Evolutionary conservation across 2,797 vertebrate genomes (phyloP).

Genomic region (Adelosebastes latens): DNA sequence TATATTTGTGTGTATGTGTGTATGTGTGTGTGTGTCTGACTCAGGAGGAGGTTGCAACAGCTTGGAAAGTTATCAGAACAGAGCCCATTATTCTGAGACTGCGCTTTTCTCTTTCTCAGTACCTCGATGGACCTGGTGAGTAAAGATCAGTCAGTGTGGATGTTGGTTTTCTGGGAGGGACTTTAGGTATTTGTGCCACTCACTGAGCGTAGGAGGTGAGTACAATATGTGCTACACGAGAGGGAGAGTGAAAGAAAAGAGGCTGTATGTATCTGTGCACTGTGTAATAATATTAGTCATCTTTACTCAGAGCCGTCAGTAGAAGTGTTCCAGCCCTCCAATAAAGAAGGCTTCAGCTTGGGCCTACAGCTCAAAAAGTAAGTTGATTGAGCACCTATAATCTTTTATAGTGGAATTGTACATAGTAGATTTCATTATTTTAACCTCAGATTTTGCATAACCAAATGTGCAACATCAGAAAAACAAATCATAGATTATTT

Average conservation of each 20-base stretch:
- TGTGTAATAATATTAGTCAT: slow-evolving; percentile 61
- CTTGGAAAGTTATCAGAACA: slow-evolving; percentile 98
- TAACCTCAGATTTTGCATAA: not conserved
- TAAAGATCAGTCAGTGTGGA: slow-evolving; percentile 64
- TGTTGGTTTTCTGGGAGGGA: slow-evolving; percentile 64
- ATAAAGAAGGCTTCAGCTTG: slow-evolving; percentile 96
- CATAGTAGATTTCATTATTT: not conserved
- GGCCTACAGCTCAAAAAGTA: slow-evolving; percentile 99
- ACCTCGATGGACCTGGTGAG: slow-evolving; percentile 99
- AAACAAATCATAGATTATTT: not conserved
- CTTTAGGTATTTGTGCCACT: slow-evolving; percentile 66
- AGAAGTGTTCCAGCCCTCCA: slow-evolving; percentile 98
- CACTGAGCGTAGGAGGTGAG: slow-evolving; percentile 67
- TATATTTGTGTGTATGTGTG: slow-evolving; percentile 64
- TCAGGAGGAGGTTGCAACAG: slow-evolving; percentile 98
- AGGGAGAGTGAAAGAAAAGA: slow-evolving; percentile 33
- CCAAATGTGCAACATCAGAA: not conserved
- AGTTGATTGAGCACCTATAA: slow-evolving; percentile 59
- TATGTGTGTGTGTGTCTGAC: slow-evolving; percentile 61
- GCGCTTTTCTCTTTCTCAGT: slow-evolving; percentile 98
- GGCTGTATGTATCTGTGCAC: slow-evolving; percentile 26
- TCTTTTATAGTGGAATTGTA: not conserved
- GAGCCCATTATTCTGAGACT: slow-evolving; percentile 96
- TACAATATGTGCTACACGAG: slow-evolving; percentile 43
- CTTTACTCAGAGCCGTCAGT: slow-evolving; percentile 92